Percentiles rank a stretch among this genome's conserved stretches.
phyloP scores from a whole-genome alignment of 2,888 invertebrate species.

The Cataglyphis livida region DNA sequence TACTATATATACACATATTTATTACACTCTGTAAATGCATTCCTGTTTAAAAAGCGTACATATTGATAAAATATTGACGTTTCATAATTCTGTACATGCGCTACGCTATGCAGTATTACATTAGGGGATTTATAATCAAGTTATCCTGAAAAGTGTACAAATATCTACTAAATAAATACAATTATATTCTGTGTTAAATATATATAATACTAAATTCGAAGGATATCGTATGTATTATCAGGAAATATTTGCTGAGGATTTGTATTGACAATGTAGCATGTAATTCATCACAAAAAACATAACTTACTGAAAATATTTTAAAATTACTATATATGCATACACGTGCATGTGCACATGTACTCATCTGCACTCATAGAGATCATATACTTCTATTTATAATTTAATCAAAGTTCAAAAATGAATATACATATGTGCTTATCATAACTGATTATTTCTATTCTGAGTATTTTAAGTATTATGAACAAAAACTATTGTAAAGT shows the following conservation, averaged over 20 bases:
- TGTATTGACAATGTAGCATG: conserved; percentile 2
- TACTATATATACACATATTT: conserved; percentile 62
- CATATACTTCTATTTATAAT: not conserved
- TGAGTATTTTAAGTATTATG: not conserved
- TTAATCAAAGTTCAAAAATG: not conserved
- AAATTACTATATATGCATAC: conserved; percentile 31
- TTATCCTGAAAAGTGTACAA: conserved; percentile 40
- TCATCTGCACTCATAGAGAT: not conserved
- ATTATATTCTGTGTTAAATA: conserved; percentile 38
- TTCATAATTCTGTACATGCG: conserved; percentile 63
- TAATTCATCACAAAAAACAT: conserved; percentile 11
- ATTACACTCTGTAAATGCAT: conserved; percentile 61
- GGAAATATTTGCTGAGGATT: conserved; percentile 15
- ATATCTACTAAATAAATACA: conserved; percentile 57
- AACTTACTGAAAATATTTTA: conserved; percentile 33
- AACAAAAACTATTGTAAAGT: conserved; percentile 4
- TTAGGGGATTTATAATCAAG: conserved; percentile 34
- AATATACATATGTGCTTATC: not conserved
- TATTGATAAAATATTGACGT: conserved; percentile 53
- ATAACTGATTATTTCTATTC: not conserved
- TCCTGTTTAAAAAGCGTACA: conserved; percentile 34
- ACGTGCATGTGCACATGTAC: not conserved
- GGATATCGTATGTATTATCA: not conserved
- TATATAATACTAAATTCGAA: not conserved
- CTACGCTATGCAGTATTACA: conserved; percentile 47